phyloP scores from a whole-genome alignment of 92 coral and sea anemone species.

The Phenganax subtilis region DNA sequence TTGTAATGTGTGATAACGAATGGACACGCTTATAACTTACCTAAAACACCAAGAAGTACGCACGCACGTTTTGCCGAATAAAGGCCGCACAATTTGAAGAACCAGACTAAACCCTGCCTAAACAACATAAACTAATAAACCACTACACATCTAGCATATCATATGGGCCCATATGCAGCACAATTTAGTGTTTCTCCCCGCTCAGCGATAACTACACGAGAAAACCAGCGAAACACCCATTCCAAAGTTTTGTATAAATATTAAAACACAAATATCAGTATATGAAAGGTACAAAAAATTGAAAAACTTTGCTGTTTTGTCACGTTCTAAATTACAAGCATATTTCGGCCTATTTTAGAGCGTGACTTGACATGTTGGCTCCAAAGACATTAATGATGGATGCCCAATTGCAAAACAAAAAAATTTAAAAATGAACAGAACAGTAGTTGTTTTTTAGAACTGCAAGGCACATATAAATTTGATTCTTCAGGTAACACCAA shows the following conservation, averaged over 20 bases:
- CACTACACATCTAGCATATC: background rate
- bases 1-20: background rate
- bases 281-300: too few relatives aligned
- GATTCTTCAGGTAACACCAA: too few relatives aligned
- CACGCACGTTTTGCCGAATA: background rate
- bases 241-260: background rate
- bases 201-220: background rate
- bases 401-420: background rate
- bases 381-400: slow-evolving; percentile 20
- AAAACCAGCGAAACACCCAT: background rate
- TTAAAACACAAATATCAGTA: too few relatives aligned
- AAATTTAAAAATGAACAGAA: background rate
- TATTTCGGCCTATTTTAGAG: background rate
- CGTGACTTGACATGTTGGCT: slow-evolving; percentile 5
- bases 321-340: background rate
- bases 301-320: background rate
- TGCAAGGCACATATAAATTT: too few relatives aligned
- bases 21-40: background rate
- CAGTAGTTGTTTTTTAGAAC: background rate
- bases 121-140: slow-evolving; percentile 6
- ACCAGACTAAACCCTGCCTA: slow-evolving; percentile 19
- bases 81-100: background rate
- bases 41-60: background rate
- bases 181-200: background rate
- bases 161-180: background rate